Conservation (phyloP, 2,888 invertebrate species). For the Neoascia interrupta region DNA sequence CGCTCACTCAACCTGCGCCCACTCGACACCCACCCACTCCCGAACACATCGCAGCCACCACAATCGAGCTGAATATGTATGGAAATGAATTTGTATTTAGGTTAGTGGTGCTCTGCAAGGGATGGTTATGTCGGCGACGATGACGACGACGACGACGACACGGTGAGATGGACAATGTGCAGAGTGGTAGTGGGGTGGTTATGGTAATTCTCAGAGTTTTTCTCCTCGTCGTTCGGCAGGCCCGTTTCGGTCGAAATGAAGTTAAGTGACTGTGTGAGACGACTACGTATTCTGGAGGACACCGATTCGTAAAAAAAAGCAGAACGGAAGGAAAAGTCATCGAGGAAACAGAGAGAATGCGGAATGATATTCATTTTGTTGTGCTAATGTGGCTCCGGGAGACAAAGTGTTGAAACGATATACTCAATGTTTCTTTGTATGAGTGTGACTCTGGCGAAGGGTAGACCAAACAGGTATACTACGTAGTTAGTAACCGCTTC, state of each 20-base stretch:
- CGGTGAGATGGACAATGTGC: conserved; percentile 33
- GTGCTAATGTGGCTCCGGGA: conserved; percentile 42
- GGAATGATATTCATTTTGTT: conserved; percentile 41
- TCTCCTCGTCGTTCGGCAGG: conserved; percentile 35
- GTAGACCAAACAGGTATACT: conserved; percentile 1
- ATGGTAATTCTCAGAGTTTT: conserved; percentile 61
- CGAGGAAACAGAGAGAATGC: conserved; percentile 53
- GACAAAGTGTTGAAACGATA: conserved; percentile 46
- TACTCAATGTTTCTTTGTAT: conserved; percentile 7
- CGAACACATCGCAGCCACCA: background rate
- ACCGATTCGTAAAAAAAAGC: conserved; percentile 26
- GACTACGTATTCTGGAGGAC: conserved; percentile 18
- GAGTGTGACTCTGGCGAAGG: background rate
- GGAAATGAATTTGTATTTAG: conserved; percentile 15
- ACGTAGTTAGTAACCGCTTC: conserved; percentile 52
- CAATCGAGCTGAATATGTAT: background rate
- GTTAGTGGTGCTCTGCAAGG: conserved; percentile 51
- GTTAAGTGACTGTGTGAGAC: conserved; percentile 53
- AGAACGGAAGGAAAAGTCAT: conserved; percentile 62
- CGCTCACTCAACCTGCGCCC: conserved; percentile 1
- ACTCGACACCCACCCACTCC: background rate
- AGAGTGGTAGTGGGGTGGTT: conserved; percentile 45
- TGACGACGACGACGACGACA: too few relatives aligned
- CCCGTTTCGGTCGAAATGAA: conserved; percentile 49
- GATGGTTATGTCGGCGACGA: background rate